Evolutionary conservation across 2,888 invertebrate genomes (phyloP), one percentile per base, ranked within the genome.

Genomic region (Catocala nupta): DNA sequence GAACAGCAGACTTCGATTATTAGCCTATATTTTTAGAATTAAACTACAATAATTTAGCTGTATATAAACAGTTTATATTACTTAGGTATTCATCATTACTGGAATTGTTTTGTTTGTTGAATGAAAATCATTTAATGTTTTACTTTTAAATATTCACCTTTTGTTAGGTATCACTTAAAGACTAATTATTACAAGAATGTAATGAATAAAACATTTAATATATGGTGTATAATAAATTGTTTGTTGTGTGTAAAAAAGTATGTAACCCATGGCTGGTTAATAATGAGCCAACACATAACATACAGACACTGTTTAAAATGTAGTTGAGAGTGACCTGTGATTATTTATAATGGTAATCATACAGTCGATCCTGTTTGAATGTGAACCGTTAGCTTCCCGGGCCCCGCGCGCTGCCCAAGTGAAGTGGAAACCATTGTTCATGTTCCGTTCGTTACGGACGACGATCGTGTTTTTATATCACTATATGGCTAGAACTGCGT

Each of bases 381-480:
- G 75, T 71, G 73, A 69, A 73, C 85, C 85, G 86, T 85, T 86
- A 82, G 78, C 81, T 85, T 86, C 87, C 85, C 86, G 84, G 82
- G 83, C 78, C 74, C 76, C 76, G 59, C 56, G 60, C 63, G 71
- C 58, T 61, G 69, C 42, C 58, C 52, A 53, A 55, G 73, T 73
- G 65, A 53, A 58, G 73, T 72, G 65, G 71, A 68, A 53, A 71
- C 74, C 72, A 78, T 84, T 84, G 84, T 82, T 83, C 78, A 68
- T 81, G 83, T 85, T 81, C 78, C 81, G 80, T 78, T 81, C 78
- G 80, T 78, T 82, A 81, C 82, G 81, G 85, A 81, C 71, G 71
- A 75, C 80, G 82, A 71, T 77, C 82, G 73, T 77, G 80, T 81
- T 72, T 73, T 75, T 71, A 66, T 73, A 66, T 70, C 62, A 65